Percentiles rank a stretch among this genome's conserved stretches.
phyloP scores from a whole-genome alignment of 2,888 invertebrate species.

The Leuctra nigra region DNA sequence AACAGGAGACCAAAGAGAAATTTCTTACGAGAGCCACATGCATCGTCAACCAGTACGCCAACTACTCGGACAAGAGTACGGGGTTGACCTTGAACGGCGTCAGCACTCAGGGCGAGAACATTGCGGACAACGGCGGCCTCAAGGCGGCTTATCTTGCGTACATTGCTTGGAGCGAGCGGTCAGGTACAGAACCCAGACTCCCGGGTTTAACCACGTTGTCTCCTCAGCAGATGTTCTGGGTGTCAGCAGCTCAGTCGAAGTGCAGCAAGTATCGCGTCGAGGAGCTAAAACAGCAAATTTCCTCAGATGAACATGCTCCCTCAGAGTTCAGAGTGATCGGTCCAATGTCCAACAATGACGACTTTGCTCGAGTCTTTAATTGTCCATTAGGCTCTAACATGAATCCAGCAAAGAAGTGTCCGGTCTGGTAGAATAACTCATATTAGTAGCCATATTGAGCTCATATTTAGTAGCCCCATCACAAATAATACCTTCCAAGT shows the following conservation, averaged over 20 bases:
- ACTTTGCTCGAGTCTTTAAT: conserved; percentile 54
- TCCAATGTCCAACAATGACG: conserved; percentile 53
- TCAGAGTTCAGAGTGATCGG: conserved; percentile 52
- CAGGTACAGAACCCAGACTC: conserved; percentile 56
- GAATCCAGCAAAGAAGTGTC: conserved; percentile 56
- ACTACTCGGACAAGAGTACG: conserved; percentile 75
- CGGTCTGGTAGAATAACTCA: conserved; percentile 49
- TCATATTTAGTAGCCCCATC: too few relatives aligned
- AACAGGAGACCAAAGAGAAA: conserved; percentile 68
- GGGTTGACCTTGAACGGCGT: conserved; percentile 77
- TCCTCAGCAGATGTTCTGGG: conserved; percentile 68
- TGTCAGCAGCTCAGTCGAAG: conserved; percentile 78
- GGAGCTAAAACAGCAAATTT: conserved; percentile 68
- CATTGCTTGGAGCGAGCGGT: conserved; percentile 60
- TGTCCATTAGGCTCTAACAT: conserved; percentile 53
- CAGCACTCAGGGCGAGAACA: conserved; percentile 90
- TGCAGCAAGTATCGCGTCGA: conserved; percentile 71
- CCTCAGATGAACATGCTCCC: conserved; percentile 60
- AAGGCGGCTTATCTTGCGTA: conserved; percentile 87
- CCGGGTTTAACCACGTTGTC: conserved; percentile 53
- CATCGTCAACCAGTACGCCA: conserved; percentile 89
- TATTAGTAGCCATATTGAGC: too few relatives aligned
- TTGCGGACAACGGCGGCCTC: conserved; percentile 90
- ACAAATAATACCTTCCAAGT: too few relatives aligned
- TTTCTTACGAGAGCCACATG: conserved; percentile 82